A percentile compares a stretch with the other conserved stretches of the same genome.
phyloP scores from a whole-genome alignment of 2,113 vertebrate species.

The Nerophis ophidion region DNA sequence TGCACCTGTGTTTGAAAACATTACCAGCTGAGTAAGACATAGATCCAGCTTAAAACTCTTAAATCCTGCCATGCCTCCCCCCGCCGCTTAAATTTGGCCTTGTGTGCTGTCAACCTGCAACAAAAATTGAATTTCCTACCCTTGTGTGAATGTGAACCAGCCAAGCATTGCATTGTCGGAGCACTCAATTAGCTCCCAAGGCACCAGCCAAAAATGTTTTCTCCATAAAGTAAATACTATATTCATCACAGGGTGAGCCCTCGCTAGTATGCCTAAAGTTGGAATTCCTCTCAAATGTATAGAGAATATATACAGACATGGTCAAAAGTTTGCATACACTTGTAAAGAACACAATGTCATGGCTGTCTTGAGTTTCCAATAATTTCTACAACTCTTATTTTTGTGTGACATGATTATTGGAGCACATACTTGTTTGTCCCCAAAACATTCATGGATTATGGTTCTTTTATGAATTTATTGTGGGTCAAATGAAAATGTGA shows the following conservation, averaged over 20 bases:
- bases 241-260: conserved; percentile 54
- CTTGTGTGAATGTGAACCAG: conserved; percentile 60
- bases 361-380: too few species aligned
- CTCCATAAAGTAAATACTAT: conserved; percentile 66
- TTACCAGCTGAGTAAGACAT: conserved; percentile 53
- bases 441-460: too few species aligned
- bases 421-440: too few species aligned
- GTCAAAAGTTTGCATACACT: too few species aligned
- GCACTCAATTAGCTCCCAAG: conserved; percentile 69
- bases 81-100: conserved; percentile 43
- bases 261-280: conserved; percentile 57
- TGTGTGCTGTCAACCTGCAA: conserved; percentile 56
- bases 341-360: too few species aligned
- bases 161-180: conserved; percentile 66
- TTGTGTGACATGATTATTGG: too few species aligned
- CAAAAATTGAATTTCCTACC: conserved; percentile 67
- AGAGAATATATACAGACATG: too few species aligned
- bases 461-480: too few species aligned
- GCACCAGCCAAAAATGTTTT: conserved; percentile 60
- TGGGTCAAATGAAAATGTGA: too few species aligned
- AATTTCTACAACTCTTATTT: too few species aligned
- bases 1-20: conserved; percentile 51
- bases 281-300: conserved; percentile 6
- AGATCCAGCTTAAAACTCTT: conserved; percentile 42
- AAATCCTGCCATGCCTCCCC: conserved; percentile 55